These are phyloP conservation scores for Connochaetes taurinus DNA, from an alignment of 2,113 vertebrate species.

Conservation along the genomic window DNA sequence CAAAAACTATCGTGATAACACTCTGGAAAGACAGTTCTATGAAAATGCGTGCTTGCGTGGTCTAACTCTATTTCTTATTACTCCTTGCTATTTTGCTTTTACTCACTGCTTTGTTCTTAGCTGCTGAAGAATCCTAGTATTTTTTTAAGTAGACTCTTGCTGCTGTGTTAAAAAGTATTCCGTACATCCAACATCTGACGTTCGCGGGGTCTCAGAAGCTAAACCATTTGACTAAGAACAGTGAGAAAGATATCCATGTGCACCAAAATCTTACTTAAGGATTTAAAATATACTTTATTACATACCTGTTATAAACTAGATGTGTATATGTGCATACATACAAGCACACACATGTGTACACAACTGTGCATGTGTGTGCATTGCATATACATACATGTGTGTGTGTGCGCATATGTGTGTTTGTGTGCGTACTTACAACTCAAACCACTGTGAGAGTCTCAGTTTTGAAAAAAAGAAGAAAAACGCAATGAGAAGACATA, in stretches of 20 bases:
- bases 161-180: background rate
- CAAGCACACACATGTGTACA: background rate
- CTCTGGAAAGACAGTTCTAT: background rate
- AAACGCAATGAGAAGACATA: background rate
- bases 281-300: background rate
- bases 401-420: accelerated
- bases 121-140: background rate
- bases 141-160: background rate
- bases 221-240: background rate
- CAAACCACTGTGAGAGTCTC: background rate
- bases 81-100: background rate
- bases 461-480: background rate
- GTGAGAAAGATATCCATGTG: background rate
- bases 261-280: background rate
- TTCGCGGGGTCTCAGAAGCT: accelerated
- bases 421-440: accelerated
- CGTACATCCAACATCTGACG: background rate
- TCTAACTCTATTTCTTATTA: background rate
- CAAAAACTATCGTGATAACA: no score
- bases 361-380: accelerated
- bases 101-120: background rate
- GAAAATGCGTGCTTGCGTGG: accelerated
- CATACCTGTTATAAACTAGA: background rate
- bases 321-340: background rate
- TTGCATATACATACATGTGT: accelerated